These are phyloP conservation scores for Hippoglossus hippoglossus DNA, from an alignment of 2,797 vertebrate species.

Conservation along the genomic window DNA sequence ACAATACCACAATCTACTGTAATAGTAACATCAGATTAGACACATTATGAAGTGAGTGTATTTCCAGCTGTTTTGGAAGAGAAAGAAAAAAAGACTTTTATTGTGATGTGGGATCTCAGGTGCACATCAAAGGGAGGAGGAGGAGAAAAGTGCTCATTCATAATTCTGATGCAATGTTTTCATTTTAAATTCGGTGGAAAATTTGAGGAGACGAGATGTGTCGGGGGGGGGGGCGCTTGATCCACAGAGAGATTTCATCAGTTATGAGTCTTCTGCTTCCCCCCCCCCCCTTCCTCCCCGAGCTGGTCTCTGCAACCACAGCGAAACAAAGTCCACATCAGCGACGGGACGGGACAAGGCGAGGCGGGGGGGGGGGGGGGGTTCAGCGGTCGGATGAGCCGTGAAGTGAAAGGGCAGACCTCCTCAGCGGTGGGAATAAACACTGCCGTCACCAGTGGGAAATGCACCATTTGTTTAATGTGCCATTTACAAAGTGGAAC, in stretches of 20 bases:
- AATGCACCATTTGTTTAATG: constrained; percentile 80
- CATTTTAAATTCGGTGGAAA: constrained; percentile 18
- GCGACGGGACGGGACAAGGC: background rate
- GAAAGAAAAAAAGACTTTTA: background rate
- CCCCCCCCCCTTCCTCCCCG: background rate
- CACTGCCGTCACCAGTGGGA: constrained; percentile 70
- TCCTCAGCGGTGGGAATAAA: constrained; percentile 70
- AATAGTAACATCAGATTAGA: background rate
- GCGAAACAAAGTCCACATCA: constrained; percentile 4
- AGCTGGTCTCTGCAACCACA: background rate
- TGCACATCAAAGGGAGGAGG: constrained; percentile 28
- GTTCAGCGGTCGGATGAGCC: constrained; percentile 54
- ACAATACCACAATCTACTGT: background rate
- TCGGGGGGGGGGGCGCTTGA: background rate
- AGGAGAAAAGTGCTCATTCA: constrained; percentile 10
- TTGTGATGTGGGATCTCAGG: constrained; percentile 8
- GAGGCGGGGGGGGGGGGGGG: background rate
- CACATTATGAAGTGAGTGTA: background rate
- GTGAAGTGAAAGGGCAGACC: constrained; percentile 73
- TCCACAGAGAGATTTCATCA: constrained; percentile 19
- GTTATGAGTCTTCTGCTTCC: background rate
- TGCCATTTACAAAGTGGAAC: constrained; percentile 72
- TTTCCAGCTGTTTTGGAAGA: background rate
- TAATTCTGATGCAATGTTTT: constrained; percentile 29
- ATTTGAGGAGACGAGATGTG: too few species aligned